Percentiles rank a stretch among this genome's conserved stretches.
Conservation (phyloP, 2,113 vertebrate species). For the Acanthochromis polyacanthus region DNA sequence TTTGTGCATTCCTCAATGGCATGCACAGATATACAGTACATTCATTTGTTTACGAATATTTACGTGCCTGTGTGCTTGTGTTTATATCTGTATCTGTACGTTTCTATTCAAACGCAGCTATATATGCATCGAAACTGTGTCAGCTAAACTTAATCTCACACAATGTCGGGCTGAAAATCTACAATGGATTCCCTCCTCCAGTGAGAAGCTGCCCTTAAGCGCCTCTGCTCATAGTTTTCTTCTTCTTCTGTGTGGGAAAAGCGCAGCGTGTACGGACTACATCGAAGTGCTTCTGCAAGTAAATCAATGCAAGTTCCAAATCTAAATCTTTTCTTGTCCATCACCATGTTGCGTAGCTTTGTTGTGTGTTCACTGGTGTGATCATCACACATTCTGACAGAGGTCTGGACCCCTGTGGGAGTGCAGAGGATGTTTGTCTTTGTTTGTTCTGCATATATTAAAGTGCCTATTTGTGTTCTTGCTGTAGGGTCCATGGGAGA, state of each 20-base stretch:
- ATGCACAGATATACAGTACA: background rate
- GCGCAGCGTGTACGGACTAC: background rate
- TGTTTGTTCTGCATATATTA: conserved; percentile 68
- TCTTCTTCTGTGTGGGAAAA: conserved; percentile 18
- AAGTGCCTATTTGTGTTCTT: conserved; percentile 66
- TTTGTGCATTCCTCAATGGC: conserved; percentile 4
- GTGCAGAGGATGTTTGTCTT: conserved; percentile 57
- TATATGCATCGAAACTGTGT: conserved; percentile 17
- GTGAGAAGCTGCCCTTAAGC: conserved; percentile 33
- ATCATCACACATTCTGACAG: conserved; percentile 68
- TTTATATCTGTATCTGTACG: background rate
- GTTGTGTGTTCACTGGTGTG: conserved; percentile 48
- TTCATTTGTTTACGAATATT: background rate
- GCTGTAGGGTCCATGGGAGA: conserved; percentile 52
- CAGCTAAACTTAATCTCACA: conserved; percentile 34
- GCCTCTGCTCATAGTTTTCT: conserved; percentile 15
- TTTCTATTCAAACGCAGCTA: conserved; percentile 15
- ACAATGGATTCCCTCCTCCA: conserved; percentile 21
- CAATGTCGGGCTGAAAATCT: conserved; percentile 26
- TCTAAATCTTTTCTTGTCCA: conserved; percentile 32
- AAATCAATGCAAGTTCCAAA: conserved; percentile 55
- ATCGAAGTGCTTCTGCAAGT: conserved; percentile 38
- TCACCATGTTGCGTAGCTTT: conserved; percentile 34
- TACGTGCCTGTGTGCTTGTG: background rate
- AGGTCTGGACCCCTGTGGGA: conserved; percentile 59